phyloP scores from a whole-genome alignment of 1,140 invertebrate species.

The Euglossa dilemma region DNA sequence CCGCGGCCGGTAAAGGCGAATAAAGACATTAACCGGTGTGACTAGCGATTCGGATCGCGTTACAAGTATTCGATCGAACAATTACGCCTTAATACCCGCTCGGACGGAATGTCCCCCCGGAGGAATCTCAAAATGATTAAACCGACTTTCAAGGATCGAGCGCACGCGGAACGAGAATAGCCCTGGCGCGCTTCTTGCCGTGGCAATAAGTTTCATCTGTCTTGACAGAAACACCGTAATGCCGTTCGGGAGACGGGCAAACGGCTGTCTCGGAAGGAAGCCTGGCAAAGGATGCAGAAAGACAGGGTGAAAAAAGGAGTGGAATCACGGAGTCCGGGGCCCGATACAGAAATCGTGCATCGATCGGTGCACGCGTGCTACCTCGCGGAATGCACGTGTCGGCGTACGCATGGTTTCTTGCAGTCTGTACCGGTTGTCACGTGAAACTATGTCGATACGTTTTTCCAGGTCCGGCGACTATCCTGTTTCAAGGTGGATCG shows the following conservation, averaged over 20 bases:
- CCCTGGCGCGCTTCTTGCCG: neutral
- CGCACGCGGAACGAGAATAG: neutral
- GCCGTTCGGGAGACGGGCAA: neutral
- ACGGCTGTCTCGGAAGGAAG: no score
- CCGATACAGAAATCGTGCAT: conserved; percentile 11
- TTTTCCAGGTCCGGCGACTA: conserved; percentile 2
- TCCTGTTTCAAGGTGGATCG: neutral
- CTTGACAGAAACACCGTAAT: neutral
- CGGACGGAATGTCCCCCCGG: neutral
- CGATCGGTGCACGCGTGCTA: neutral
- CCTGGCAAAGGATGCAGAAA: no score
- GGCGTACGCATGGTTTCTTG: neutral
- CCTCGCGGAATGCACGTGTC: conserved; percentile 4
- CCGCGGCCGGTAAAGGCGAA: neutral
- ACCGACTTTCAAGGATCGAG: neutral
- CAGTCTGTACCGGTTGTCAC: conserved; percentile 22
- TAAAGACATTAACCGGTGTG: conserved; percentile 28
- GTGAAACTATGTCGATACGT: conserved; percentile 47
- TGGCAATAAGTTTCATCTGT: neutral
- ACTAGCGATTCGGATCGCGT: neutral
- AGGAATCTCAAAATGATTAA: conserved; percentile 17
- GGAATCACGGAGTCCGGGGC: no score
- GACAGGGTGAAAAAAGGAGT: neutral
- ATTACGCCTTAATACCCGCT: conserved; percentile 1
- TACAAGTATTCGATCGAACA: neutral